Conservation (phyloP, 2,113 vertebrate genomes). For the Callorhinus ursinus region DNA sequence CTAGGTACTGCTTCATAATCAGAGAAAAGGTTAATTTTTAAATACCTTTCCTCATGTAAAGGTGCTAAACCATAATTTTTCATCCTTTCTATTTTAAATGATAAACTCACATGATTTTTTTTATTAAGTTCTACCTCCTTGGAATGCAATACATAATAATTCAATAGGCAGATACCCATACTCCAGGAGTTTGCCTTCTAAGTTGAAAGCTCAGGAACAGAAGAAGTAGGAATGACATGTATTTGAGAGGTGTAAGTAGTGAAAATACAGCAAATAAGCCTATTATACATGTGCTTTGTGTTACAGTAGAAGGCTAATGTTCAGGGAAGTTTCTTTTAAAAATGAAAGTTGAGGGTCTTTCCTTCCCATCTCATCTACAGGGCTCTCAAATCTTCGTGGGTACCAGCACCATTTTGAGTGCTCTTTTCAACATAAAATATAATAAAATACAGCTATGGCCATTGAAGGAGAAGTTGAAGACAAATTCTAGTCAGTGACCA, state of each 20-base stretch:
- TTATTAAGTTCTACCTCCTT: slow-evolving; percentile 40
- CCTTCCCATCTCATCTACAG: background rate
- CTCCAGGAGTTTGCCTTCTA: background rate
- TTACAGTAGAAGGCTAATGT: background rate
- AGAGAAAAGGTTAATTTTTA: slow-evolving; percentile 2
- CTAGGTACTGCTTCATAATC: background rate
- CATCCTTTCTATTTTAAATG: background rate
- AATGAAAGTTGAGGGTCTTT: background rate
- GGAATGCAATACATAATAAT: background rate
- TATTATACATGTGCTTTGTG: background rate
- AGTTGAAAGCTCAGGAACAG: background rate
- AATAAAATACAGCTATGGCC: background rate
- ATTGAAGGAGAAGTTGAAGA: background rate
- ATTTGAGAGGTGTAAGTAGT: background rate
- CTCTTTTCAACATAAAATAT: background rate
- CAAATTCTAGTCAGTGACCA: background rate
- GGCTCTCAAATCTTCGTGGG: background rate
- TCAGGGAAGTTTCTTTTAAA: background rate
- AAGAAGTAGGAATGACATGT: background rate
- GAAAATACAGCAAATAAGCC: slow-evolving; percentile 18
- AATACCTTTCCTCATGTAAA: background rate
- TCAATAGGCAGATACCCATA: background rate
- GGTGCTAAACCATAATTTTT: background rate
- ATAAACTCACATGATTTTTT: background rate
- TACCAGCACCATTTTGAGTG: background rate